phyloP scores from a whole-genome alignment of 2,888 invertebrate genomes.

The Eutolmus rufibarbis region DNA sequence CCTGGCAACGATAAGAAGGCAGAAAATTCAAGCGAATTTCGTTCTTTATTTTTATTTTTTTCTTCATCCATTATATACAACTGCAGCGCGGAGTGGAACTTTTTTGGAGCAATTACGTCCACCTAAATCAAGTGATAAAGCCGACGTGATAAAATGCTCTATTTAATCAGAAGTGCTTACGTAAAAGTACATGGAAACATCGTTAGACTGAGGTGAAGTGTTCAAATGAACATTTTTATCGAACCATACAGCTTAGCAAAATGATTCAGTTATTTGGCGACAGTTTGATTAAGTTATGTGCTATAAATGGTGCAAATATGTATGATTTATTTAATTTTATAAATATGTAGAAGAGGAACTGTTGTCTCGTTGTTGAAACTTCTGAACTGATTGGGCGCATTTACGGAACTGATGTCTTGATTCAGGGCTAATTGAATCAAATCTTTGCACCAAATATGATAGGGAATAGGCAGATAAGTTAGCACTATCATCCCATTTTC shows the following conservation, averaged over 20 bases:
- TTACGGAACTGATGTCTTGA: slow-evolving; percentile 2
- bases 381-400: not conserved
- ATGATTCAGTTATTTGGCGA: not conserved
- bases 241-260: not conserved
- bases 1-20: not conserved
- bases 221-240: not conserved
- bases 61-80: not conserved
- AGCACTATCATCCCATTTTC: slow-evolving; percentile 26
- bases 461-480: slow-evolving; percentile 29
- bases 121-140: slow-evolving; percentile 32
- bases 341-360: not conserved
- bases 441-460: slow-evolving; percentile 1
- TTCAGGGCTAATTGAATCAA: not conserved
- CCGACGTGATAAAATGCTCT: slow-evolving; percentile 8
- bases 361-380: not conserved
- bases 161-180: slow-evolving; percentile 15
- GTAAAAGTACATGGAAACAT: slow-evolving; percentile 26
- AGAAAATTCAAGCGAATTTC: not conserved
- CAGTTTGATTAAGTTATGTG: not conserved
- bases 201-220: not conserved
- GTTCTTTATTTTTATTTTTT: not conserved
- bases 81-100: not conserved
- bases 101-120: slow-evolving; percentile 17
- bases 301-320: not conserved
- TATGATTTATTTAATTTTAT: not conserved